Conservation (phyloP, 2,797 vertebrate species). For the Sebastes minor region DNA sequence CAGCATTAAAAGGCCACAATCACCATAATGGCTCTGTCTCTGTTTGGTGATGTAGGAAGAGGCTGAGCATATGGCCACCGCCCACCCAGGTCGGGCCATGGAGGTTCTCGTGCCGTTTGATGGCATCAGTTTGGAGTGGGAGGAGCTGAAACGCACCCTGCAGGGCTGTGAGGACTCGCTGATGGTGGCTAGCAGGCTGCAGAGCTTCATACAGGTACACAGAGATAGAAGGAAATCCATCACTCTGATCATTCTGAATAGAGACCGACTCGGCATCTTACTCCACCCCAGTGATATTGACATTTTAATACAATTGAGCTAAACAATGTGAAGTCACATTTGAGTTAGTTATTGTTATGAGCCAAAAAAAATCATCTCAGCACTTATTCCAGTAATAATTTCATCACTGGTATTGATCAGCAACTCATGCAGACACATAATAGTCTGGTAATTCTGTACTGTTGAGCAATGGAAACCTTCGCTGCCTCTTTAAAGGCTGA, state of each 20-base stretch:
- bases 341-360: too few species aligned
- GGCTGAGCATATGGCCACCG: constrained; percentile 85
- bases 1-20: neutral
- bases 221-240: neutral
- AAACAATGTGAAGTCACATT: too few species aligned
- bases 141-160: constrained; percentile 85
- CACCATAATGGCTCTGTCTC: accelerated
- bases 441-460: neutral
- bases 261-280: neutral
- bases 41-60: constrained; percentile 76
- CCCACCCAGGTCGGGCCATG: constrained; percentile 83
- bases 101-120: constrained; percentile 90
- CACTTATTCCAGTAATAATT: neutral
- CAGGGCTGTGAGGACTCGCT: constrained; percentile 93
- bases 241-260: neutral
- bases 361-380: neutral
- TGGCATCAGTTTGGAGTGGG: constrained; percentile 91
- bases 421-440: neutral
- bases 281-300: neutral
- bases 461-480: neutral
- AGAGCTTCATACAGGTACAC: constrained; percentile 88
- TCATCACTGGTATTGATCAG: neutral
- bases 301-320: too few species aligned
- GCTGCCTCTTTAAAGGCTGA: neutral
- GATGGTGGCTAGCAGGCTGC: constrained; percentile 87